phyloP scores from a whole-genome alignment of 2,113 vertebrate species.

The Osmerus mordax region DNA sequence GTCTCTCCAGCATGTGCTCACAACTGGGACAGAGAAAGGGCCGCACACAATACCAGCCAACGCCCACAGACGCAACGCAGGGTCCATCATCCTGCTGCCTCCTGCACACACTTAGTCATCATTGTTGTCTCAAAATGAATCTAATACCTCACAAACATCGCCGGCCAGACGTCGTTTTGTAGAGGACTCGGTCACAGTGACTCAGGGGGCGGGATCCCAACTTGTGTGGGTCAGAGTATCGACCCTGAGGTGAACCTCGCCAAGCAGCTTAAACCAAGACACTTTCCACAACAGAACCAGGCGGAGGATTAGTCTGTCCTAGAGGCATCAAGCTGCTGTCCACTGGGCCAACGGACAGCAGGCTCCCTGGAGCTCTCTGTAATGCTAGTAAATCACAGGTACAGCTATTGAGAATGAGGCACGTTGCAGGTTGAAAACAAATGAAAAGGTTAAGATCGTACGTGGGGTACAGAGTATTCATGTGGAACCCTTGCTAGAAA shows the following conservation, averaged over 20 bases:
- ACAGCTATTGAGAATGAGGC: too few relatives aligned
- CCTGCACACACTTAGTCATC: neutral
- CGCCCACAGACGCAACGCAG: neutral
- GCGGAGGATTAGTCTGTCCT: slow-evolving; percentile 42
- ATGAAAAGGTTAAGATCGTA: too few relatives aligned
- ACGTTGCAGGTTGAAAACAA: too few relatives aligned
- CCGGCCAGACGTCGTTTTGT: too few relatives aligned
- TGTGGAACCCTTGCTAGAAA: too few relatives aligned
- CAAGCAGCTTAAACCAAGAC: slow-evolving; percentile 15
- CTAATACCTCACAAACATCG: too few relatives aligned
- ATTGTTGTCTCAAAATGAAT: neutral
- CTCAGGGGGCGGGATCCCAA: neutral
- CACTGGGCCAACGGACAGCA: neutral
- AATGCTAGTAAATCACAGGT: too few relatives aligned
- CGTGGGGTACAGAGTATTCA: too few relatives aligned
- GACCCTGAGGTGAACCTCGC: slow-evolving; percentile 1
- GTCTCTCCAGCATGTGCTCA: slow-evolving; percentile 10
- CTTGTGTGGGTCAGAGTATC: neutral
- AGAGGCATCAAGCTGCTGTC: too few relatives aligned
- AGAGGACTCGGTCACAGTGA: neutral
- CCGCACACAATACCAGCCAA: neutral
- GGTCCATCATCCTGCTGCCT: neutral
- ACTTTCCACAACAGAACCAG: slow-evolving; percentile 20
- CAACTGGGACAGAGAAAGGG: slow-evolving; percentile 39
- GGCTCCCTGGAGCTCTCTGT: too few relatives aligned